A percentile compares a stretch with the other conserved stretches of the same genome.
These are phyloP conservation scores for Xiphias gladius DNA, from an alignment of 2,113 vertebrate species.

Conservation along the genomic window DNA sequence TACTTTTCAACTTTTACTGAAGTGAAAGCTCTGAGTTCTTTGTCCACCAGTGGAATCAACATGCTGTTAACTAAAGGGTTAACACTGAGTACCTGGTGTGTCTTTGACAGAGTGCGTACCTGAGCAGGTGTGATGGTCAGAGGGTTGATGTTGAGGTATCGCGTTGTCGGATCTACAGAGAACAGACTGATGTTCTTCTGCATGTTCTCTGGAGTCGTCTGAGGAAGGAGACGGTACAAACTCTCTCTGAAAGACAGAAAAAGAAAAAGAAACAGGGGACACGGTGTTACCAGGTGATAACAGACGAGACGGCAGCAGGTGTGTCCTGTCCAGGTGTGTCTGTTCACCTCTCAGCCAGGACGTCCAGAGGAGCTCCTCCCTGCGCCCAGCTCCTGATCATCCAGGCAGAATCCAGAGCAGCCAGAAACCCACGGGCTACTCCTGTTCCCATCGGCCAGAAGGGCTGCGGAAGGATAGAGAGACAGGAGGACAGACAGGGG, in stretches of 20 bases:
- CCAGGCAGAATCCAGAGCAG: slow-evolving; percentile 96
- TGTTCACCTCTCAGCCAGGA: slow-evolving; percentile 91
- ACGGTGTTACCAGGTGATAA: not conserved
- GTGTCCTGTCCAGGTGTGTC: slow-evolving; percentile 7
- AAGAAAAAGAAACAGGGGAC: not conserved
- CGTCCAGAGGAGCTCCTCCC: slow-evolving; percentile 88
- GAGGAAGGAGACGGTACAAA: slow-evolving; percentile 93
- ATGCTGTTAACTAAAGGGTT: not conserved
- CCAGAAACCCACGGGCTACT: slow-evolving; percentile 95
- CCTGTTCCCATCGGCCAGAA: slow-evolving; percentile 99
- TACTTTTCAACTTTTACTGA: no score
- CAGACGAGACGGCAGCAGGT: not conserved
- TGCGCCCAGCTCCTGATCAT: slow-evolving; percentile 95
- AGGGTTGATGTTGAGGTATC: slow-evolving; percentile 91
- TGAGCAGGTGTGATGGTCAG: slow-evolving; percentile 89
- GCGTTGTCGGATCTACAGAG: slow-evolving; percentile 91
- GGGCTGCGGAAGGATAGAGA: slow-evolving; percentile 82
- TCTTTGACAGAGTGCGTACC: slow-evolving; percentile 77
- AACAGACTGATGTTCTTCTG: slow-evolving; percentile 96
- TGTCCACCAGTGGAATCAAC: no score
- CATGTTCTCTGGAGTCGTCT: slow-evolving; percentile 97
- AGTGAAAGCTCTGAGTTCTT: not conserved
- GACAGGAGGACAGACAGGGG: not conserved
- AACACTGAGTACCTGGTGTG: not conserved
- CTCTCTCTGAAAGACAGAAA: slow-evolving; percentile 88